Percentiles rank a stretch among this genome's conserved stretches.
Conservation (phyloP, 1,140 invertebrate species). For the Ectropis grisescens region DNA sequence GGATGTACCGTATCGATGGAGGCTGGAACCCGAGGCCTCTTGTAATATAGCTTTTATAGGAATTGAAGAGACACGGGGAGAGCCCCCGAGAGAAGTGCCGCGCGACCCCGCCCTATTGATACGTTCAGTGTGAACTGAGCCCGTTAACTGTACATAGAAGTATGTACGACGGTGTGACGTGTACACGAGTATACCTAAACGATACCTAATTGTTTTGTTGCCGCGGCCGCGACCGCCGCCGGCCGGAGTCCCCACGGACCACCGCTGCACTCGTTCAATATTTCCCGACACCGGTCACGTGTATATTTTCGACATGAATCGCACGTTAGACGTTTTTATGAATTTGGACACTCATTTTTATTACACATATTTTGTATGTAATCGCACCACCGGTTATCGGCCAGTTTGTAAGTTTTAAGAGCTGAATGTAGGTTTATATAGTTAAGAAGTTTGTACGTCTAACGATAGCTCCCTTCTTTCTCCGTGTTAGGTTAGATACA, state of each 20-base stretch:
- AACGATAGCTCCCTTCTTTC: slow-evolving; percentile 57
- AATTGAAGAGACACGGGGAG: slow-evolving; percentile 26
- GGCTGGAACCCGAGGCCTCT: background rate
- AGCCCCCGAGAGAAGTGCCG: slow-evolving; percentile 26
- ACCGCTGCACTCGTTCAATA: slow-evolving; percentile 58
- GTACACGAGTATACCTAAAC: slow-evolving; percentile 50
- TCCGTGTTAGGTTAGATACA: slow-evolving; percentile 64
- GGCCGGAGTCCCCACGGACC: background rate
- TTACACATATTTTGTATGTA: slow-evolving; percentile 58
- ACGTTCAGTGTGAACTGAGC: slow-evolving; percentile 38
- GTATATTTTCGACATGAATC: slow-evolving; percentile 48
- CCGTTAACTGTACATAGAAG: slow-evolving; percentile 55
- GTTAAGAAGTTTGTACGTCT: slow-evolving; percentile 57
- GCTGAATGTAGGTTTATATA: slow-evolving; percentile 47
- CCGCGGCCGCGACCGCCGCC: slow-evolving; percentile 42
- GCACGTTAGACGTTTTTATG: slow-evolving; percentile 51
- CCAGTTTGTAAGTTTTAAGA: slow-evolving; percentile 56
- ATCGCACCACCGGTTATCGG: slow-evolving; percentile 52
- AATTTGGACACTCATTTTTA: slow-evolving; percentile 54
- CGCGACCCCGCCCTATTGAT: slow-evolving; percentile 40
- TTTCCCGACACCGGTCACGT: slow-evolving; percentile 44
- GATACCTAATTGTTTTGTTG: slow-evolving; percentile 62
- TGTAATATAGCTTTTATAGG: slow-evolving; percentile 38
- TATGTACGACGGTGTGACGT: slow-evolving; percentile 52
- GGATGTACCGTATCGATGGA: background rate